Percentiles rank a stretch among this genome's conserved stretches.
Conservation (phyloP, 2,797 vertebrate species). For the Cyprinella venusta region DNA sequence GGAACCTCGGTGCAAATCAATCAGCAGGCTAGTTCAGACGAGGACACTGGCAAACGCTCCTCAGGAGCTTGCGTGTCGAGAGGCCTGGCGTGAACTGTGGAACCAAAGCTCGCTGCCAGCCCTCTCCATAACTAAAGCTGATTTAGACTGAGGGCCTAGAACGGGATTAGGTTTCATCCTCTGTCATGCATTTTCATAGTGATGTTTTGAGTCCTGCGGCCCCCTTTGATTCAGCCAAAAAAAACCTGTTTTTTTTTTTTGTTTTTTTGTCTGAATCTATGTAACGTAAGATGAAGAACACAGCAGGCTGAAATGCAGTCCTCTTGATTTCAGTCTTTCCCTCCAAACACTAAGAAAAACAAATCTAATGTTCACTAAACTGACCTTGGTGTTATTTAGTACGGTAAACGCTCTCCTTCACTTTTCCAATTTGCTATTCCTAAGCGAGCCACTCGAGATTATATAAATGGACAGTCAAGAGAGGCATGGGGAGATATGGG, state of each 20-base stretch:
- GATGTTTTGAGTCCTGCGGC: constrained; percentile 50
- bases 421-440: constrained; percentile 22
- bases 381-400: constrained; percentile 19
- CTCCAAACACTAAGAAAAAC: constrained; percentile 31
- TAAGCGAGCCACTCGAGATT: constrained; percentile 18
- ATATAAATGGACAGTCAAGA: constrained; percentile 27
- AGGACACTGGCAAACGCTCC: constrained; percentile 68
- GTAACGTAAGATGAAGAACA: constrained; percentile 32
- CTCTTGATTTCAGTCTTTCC: constrained; percentile 18
- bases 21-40: constrained; percentile 68
- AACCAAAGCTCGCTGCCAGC: constrained; percentile 54
- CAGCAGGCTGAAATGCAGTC: constrained; percentile 1
- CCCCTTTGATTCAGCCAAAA: constrained; percentile 43
- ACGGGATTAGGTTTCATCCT: constrained; percentile 53
- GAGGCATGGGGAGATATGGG: constrained; percentile 6
- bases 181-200: constrained; percentile 46
- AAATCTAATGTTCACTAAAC: constrained; percentile 28
- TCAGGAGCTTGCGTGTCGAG: constrained; percentile 55
- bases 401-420: constrained; percentile 9
- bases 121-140: constrained; percentile 59
- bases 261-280: constrained; percentile 34
- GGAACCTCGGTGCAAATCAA: constrained; percentile 64
- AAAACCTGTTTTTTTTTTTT: too few relatives aligned
- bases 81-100: constrained; percentile 54
- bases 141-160: constrained; percentile 47